Percentiles rank a stretch among this genome's conserved stretches.
These are phyloP conservation scores for Epinephelus cyanopodus DNA, from an alignment of 2,113 vertebrate genomes.

Conservation along the genomic window DNA sequence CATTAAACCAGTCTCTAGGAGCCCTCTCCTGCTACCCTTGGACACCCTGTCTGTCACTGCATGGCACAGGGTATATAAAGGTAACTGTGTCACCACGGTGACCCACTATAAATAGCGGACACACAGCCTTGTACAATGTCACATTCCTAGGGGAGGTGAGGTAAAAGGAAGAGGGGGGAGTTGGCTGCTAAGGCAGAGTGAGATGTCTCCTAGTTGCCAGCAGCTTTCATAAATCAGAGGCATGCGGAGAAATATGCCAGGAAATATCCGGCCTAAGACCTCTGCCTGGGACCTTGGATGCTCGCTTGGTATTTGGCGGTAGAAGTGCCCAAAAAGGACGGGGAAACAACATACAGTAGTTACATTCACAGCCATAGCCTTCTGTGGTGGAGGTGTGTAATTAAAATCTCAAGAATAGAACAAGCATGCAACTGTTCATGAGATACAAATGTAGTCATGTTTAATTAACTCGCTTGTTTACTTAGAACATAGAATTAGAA, in stretches of 20 bases:
- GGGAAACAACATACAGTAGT: conserved; percentile 34
- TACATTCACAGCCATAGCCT: conserved; percentile 33
- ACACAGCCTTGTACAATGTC: conserved; percentile 81
- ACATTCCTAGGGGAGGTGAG: conserved; percentile 80
- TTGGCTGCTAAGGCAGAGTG: conserved; percentile 65
- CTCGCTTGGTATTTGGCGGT: conserved; percentile 57
- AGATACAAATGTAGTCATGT: background rate
- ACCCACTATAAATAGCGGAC: conserved; percentile 85
- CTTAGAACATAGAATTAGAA: conserved; percentile 15
- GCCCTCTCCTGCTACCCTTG: conserved; percentile 12
- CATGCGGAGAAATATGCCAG: conserved; percentile 73
- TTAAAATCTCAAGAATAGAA: conserved; percentile 38
- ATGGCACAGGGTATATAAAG: conserved; percentile 74
- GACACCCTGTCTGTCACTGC: conserved; percentile 48
- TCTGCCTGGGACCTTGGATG: conserved; percentile 52
- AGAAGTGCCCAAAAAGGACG: conserved; percentile 33
- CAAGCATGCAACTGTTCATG: conserved; percentile 25
- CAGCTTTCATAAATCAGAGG: conserved; percentile 76
- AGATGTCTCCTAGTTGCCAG: conserved; percentile 78
- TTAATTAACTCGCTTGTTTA: background rate
- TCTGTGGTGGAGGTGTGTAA: conserved; percentile 5
- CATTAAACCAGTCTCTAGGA: conserved; percentile 1
- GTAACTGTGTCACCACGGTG: conserved; percentile 83
- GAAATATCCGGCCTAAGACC: conserved; percentile 64
- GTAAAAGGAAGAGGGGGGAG: conserved; percentile 56